Percentiles rank a stretch among this genome's conserved stretches.
Conservation (phyloP, 2,888 invertebrate genomes). For the Chymomyza fuscimana region DNA sequence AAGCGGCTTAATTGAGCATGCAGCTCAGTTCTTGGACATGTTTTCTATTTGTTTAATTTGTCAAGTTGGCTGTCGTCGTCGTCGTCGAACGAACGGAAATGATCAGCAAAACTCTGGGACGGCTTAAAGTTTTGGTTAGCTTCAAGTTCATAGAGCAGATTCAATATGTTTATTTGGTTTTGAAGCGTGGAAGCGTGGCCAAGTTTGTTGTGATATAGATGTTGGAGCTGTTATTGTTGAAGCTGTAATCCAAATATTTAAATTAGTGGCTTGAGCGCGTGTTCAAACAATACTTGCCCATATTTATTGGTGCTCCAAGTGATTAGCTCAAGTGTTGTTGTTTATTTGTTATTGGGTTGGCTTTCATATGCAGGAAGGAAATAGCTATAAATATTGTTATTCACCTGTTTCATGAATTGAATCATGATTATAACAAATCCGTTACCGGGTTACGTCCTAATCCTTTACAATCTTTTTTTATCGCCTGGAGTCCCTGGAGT, state of each 20-base stretch:
- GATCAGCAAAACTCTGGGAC: slow-evolving; percentile 51
- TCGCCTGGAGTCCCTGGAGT: too few species aligned
- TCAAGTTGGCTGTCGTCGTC: slow-evolving; percentile 47
- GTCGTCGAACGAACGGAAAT: slow-evolving; percentile 57
- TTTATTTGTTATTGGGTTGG: slow-evolving; percentile 24
- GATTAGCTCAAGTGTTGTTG: too few species aligned
- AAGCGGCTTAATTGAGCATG: slow-evolving; percentile 70
- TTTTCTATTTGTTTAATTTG: slow-evolving; percentile 72
- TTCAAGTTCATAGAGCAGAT: background rate
- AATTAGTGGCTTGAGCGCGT: slow-evolving; percentile 40
- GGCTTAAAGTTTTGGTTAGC: background rate
- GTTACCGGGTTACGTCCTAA: background rate
- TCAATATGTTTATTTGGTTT: background rate
- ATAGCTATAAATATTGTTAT: slow-evolving; percentile 23
- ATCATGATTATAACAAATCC: too few species aligned
- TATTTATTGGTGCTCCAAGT: background rate
- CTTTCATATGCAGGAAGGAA: slow-evolving; percentile 36
- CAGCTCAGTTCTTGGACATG: slow-evolving; percentile 62
- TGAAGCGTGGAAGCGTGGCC: slow-evolving; percentile 11
- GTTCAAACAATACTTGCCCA: slow-evolving; percentile 61
- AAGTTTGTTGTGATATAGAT: background rate
- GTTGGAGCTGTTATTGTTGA: background rate
- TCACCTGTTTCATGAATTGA: background rate
- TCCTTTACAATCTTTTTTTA: too few species aligned
- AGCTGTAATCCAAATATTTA: slow-evolving; percentile 6